A percentile compares a stretch with the other conserved stretches of the same genome.
phyloP scores from a whole-genome alignment of 2,888 invertebrate species.

The Drosophila nr. perissopoda region DNA sequence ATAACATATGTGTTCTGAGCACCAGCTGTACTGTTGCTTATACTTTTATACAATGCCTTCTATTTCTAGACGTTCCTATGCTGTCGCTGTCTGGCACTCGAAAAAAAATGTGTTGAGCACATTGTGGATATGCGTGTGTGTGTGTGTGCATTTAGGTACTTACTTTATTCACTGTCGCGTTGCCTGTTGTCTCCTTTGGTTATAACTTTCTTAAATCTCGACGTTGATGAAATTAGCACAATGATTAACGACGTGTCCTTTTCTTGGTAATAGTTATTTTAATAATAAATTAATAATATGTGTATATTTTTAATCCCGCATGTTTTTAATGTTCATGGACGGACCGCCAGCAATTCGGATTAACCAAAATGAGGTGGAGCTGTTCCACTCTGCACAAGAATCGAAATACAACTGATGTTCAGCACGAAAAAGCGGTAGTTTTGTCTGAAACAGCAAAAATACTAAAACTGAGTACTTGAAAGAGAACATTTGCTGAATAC shows the following conservation, averaged over 20 bases:
- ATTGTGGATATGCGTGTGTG: slow-evolving; percentile 8
- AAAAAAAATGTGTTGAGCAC: slow-evolving; percentile 7
- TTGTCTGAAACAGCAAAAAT: slow-evolving; percentile 15
- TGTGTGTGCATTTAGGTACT: slow-evolving; percentile 23
- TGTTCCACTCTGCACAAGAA: slow-evolving; percentile 31
- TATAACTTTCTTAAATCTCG: slow-evolving; percentile 27
- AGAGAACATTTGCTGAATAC: slow-evolving; percentile 9
- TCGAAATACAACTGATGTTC: slow-evolving; percentile 28
- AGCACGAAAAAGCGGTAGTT: not conserved
- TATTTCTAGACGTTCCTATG: slow-evolving; percentile 59
- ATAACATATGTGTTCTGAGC: slow-evolving; percentile 52
- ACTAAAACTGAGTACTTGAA: slow-evolving; percentile 14
- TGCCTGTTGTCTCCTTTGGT: slow-evolving; percentile 8
- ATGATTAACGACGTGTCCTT: slow-evolving; percentile 4
- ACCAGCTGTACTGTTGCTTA: slow-evolving; percentile 8
- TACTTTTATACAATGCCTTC: slow-evolving; percentile 39
- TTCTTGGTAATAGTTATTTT: slow-evolving; percentile 11
- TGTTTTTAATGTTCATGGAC: slow-evolving; percentile 19
- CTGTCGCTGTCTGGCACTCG: slow-evolving; percentile 12
- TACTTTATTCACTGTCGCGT: slow-evolving; percentile 35
- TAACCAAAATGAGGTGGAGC: slow-evolving; percentile 3
- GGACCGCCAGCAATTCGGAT: slow-evolving; percentile 22
- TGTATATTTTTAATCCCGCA: slow-evolving; percentile 8
- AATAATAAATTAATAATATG: slow-evolving; percentile 1
- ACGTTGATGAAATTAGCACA: slow-evolving; percentile 17